Conservation (phyloP, 2,797 vertebrate species). For the Phalloptychus januarius region DNA sequence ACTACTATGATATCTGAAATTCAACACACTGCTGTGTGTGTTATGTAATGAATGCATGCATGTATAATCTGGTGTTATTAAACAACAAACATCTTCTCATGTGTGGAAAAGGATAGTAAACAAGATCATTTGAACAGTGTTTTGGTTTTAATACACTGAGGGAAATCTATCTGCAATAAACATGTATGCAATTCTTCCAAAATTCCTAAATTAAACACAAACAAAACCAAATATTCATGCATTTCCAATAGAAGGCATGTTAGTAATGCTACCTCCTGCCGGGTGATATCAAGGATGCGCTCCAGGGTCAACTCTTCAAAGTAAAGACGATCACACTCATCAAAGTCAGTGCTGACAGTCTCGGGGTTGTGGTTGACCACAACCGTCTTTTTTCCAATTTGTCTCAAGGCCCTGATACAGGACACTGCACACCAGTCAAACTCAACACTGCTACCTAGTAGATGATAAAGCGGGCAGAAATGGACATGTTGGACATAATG, state of each 20-base stretch:
- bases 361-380: conserved; percentile 97
- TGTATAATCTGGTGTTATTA: background rate
- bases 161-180: background rate
- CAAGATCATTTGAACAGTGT: background rate
- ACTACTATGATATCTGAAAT: background rate
- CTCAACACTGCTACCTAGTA: conserved; percentile 93
- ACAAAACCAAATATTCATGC: background rate
- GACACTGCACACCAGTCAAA: conserved; percentile 98
- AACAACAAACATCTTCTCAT: background rate
- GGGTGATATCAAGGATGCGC: conserved; percentile 93
- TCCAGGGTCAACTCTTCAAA: conserved; percentile 96
- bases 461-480: background rate
- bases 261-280: conserved; percentile 85
- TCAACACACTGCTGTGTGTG: background rate
- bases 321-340: conserved; percentile 96
- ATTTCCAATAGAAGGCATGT: background rate
- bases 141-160: background rate
- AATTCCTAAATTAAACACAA: background rate
- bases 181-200: background rate
- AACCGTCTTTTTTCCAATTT: conserved; percentile 90
- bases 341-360: conserved; percentile 97
- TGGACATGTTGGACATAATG: background rate
- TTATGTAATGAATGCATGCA: background rate
- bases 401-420: conserved; percentile 89
- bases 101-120: background rate